Conservation (phyloP, 2,113 vertebrate species). For the Desmodus rotundus region DNA sequence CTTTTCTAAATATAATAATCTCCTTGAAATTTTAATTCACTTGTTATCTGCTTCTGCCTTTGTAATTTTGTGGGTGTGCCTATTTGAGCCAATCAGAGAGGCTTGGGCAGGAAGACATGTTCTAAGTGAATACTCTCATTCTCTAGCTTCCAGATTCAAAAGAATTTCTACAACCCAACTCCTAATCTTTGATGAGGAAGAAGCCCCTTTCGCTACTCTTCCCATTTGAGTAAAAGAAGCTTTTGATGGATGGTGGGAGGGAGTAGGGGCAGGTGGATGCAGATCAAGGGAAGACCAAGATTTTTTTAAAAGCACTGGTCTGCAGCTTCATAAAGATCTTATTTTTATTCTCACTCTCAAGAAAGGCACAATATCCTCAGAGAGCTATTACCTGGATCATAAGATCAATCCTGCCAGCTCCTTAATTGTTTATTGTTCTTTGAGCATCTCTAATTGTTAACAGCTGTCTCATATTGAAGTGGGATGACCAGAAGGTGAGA, state of each 20-base stretch:
- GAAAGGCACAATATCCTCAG: background rate
- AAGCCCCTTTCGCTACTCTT: background rate
- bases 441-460: slow-evolving; percentile 32
- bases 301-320: background rate
- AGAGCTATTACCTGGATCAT: background rate
- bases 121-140: background rate
- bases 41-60: background rate
- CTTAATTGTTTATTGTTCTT: slow-evolving; percentile 20
- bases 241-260: background rate
- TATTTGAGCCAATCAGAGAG: background rate
- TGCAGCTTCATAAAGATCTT: background rate
- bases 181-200: background rate
- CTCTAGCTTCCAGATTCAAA: background rate
- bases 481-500: background rate
- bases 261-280: accelerated
- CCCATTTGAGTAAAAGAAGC: background rate
- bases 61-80: background rate
- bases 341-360: background rate
- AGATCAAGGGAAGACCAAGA: background rate
- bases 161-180: background rate
- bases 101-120: background rate
- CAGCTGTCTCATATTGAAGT: background rate
- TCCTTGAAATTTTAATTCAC: background rate
- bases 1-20: background rate
- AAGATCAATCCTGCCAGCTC: background rate